Conservation (phyloP, 2,888 invertebrate species). For the Rhopalosiphum nymphaeae region DNA sequence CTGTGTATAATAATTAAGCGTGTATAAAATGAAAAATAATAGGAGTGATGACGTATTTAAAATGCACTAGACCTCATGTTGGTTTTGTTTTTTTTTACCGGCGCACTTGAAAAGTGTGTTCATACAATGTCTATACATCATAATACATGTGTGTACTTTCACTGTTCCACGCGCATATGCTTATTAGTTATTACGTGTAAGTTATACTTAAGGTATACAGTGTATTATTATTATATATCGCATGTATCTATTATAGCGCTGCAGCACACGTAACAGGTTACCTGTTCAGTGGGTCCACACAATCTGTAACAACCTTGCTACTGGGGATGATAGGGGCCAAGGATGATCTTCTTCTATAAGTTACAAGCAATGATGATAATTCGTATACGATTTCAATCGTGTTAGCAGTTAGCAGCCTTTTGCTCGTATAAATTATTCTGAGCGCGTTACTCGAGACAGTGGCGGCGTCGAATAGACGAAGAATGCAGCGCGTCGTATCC, state of each 20-base stretch:
- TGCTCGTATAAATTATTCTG: constrained; percentile 23
- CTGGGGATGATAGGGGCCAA: neutral
- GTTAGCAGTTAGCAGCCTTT: neutral
- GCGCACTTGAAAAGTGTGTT: neutral
- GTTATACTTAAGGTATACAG: neutral
- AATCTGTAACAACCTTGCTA: neutral
- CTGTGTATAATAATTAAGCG: constrained; percentile 48
- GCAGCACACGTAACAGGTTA: neutral
- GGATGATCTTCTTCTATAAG: neutral
- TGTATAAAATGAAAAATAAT: constrained; percentile 46
- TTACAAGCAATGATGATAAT: neutral
- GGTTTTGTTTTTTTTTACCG: neutral
- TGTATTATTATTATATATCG: neutral
- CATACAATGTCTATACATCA: neutral
- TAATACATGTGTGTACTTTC: constrained; percentile 16
- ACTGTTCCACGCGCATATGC: neutral
- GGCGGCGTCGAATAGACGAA: constrained; percentile 28
- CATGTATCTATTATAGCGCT: neutral
- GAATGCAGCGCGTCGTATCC: constrained; percentile 34
- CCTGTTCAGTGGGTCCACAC: neutral
- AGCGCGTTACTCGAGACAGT: neutral
- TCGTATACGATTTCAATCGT: neutral
- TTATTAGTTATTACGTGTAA: neutral
- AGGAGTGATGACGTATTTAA: neutral
- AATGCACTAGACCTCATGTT: neutral